Base-by-base conservation (phyloP, 2,797 vertebrate species). In the Anabas testudineus region DNA sequence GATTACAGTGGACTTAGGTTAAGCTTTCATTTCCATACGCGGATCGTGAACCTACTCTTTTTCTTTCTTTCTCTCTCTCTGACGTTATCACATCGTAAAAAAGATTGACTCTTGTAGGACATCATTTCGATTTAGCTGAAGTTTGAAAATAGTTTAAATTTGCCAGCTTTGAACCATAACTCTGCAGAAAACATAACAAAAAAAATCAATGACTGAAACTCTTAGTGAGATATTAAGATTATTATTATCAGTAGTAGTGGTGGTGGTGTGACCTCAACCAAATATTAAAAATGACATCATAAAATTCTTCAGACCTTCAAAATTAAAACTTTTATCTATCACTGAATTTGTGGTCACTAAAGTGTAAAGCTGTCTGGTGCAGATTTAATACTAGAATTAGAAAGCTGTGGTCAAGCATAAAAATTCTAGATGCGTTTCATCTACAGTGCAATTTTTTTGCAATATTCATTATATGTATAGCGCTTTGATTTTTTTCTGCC, bases 11-110 rank as follows among this genome's bases (percentile, higher is more conserved):
- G 79, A 84, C 13, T 83, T 78, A 74, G 32, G 51, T 73, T 78
- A 80, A 83, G 69, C 79, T 87, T 71, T 73, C 67, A 85, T 86
- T 81, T 81, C 72, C 78, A 74, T 82, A 79, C 55, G 71, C 32
- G 13, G 48, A 54, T 57, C 49, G 21, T 79, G 62, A 82, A 80
- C 81, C 61, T 36, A 75, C 72, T 63, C 59, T 4, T 7, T 41
- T 18, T 18, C 39, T 1, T 37, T 39, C 42, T 45, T 41, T 52
- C 52, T 57, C 43, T 36, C 24, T 54, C 41, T 16, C 24, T 54
- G 19, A 18, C 30, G 75, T 78, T 52, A 51, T 9, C 2, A 48
- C 3, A 22, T 18, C 24, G 60, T 56, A 74, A 63, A 53, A 72
- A 70, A 70, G 30, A 59, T 21, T 53, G 51, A 64, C 51, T 76